Evolutionary conservation across 2,888 invertebrate genomes (phyloP).

Genomic region (Agelastica alni): DNA sequence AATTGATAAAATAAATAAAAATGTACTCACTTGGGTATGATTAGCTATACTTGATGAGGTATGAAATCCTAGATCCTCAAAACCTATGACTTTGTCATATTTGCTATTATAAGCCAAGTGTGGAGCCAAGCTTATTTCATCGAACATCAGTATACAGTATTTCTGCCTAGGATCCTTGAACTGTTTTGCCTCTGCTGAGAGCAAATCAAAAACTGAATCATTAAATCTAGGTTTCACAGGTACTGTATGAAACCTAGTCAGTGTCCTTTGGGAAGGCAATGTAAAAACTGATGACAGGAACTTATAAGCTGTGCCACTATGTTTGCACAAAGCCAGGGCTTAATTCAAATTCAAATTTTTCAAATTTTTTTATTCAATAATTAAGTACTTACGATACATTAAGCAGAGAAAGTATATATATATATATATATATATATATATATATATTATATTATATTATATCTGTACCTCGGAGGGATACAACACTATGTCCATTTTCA

Average conservation of each 20-base stretch:
- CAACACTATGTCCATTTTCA: conserved; percentile 5
- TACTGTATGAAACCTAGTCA: conserved; percentile 28
- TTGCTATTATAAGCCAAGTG: conserved; percentile 20
- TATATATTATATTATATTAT: no score
- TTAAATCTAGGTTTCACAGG: conserved; percentile 28
- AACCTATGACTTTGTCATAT: conserved; percentile 11
- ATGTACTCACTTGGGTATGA: conserved; percentile 7
- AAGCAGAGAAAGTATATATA: no score
- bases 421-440: no score
- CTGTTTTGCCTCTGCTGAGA: background rate
- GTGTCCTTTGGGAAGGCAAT: conserved; percentile 30
- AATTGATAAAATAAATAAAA: no score
- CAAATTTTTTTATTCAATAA: no score
- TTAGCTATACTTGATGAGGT: background rate
- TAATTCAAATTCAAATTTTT: no score
- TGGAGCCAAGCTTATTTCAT: conserved; percentile 32
- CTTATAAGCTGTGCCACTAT: conserved; percentile 30
- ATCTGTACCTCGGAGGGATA: no score
- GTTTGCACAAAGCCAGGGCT: conserved; percentile 30
- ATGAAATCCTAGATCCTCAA: conserved; percentile 18
- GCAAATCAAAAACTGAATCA: conserved; percentile 23
- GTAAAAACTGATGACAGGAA: conserved; percentile 29
- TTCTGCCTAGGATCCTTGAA: conserved; percentile 11
- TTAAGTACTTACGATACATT: no score
- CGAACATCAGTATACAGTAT: conserved; percentile 27